A percentile compares a stretch with the other conserved stretches of the same genome.
Evolutionary conservation across 1,140 invertebrate genomes (phyloP).

Genomic region (Hycleus phaleratus): DNA sequence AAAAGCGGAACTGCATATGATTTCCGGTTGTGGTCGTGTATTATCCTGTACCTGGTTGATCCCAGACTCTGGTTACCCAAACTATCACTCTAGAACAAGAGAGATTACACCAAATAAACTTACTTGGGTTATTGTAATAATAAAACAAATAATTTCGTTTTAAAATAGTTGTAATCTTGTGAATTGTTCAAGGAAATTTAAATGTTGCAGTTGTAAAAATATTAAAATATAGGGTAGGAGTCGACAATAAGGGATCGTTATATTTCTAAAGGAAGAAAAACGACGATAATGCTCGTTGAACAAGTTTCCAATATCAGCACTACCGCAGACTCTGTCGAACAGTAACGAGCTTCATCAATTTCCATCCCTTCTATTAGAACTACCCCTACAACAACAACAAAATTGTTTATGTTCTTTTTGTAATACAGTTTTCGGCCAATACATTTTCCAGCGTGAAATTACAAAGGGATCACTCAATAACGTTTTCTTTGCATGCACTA

Average conservation of each 20-base stretch:
- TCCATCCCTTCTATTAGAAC: neutral
- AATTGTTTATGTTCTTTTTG: conserved; percentile 15
- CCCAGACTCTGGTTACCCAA: conserved; percentile 3
- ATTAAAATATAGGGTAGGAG: too few species aligned
- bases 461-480: conserved; percentile 13
- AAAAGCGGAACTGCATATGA: conserved; percentile 17
- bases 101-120: neutral
- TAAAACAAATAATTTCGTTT: too few species aligned
- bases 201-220: too few species aligned
- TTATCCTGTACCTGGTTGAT: neutral
- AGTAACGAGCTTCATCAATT: conserved; percentile 15
- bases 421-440: conserved; percentile 10
- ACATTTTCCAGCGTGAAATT: conserved; percentile 12
- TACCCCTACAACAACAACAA: neutral
- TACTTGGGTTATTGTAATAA: neutral
- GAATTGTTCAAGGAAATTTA: too few species aligned
- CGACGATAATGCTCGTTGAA: too few species aligned
- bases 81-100: neutral
- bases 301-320: conserved; percentile 11
- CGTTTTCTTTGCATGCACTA: conserved; percentile 12
- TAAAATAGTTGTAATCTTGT: too few species aligned
- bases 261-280: too few species aligned
- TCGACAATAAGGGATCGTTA: too few species aligned
- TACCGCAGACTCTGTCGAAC: conserved; percentile 10
- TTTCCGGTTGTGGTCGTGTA: conserved; percentile 15